A percentile compares a stretch with the other conserved stretches of the same genome.
Conservation (phyloP, 2,113 vertebrate genomes). For the Anguilla japonica region DNA sequence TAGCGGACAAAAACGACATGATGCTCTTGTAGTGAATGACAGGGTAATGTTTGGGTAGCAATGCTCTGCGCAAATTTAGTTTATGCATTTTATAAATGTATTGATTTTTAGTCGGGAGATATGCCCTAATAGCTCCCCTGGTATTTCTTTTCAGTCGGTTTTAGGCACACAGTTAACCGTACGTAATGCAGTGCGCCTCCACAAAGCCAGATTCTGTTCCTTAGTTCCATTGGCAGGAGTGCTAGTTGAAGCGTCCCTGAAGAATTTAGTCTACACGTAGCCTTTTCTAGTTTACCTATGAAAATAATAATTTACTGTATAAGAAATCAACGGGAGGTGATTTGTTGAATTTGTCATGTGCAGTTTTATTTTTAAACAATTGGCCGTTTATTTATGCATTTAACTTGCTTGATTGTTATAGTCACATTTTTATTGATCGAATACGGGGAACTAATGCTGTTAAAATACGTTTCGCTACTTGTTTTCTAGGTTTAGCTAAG, state of each 20-base stretch:
- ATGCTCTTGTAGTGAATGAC: slow-evolving; percentile 3
- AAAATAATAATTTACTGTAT: background rate
- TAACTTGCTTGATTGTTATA: background rate
- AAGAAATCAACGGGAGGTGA: background rate
- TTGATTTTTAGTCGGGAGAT: background rate
- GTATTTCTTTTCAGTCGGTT: background rate
- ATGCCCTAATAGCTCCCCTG: slow-evolving; percentile 8
- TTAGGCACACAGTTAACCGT: background rate
- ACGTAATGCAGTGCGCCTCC: background rate
- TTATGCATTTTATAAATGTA: background rate
- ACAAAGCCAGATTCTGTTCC: background rate
- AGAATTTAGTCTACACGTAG: slow-evolving; percentile 1
- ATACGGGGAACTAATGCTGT: background rate
- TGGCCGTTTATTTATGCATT: background rate
- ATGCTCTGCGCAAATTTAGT: background rate
- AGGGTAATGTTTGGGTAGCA: background rate
- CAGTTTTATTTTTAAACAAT: background rate
- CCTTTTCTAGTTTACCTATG: background rate
- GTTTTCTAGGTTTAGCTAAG: slow-evolving; percentile 74
- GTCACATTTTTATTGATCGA: background rate
- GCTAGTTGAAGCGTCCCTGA: slow-evolving; percentile 1
- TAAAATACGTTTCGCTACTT: slow-evolving; percentile 40
- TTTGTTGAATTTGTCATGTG: background rate
- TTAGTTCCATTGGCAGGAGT: background rate
- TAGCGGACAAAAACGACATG: background rate